phyloP scores from a whole-genome alignment of 2,113 vertebrate species.

The Misgurnus anguillicaudatus region DNA sequence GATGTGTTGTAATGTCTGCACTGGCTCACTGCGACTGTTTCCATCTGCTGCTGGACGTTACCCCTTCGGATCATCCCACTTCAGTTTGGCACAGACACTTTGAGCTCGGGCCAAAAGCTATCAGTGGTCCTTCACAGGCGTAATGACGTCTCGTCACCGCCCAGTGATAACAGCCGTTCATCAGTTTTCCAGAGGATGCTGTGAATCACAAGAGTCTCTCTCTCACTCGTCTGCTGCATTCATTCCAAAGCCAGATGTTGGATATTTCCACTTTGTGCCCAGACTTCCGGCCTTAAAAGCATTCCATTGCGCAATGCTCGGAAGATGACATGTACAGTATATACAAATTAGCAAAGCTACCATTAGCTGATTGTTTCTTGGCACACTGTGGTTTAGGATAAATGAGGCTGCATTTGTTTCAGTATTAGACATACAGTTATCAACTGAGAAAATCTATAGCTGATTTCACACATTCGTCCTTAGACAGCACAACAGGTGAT shows the following conservation, averaged over 20 bases:
- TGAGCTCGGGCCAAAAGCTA: conserved; percentile 20
- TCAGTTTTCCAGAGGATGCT: background rate
- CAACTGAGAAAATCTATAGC: too few relatives aligned
- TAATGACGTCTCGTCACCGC: conserved; percentile 9
- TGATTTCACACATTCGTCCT: too few relatives aligned
- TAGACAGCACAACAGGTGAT: too few relatives aligned
- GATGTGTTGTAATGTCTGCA: conserved; percentile 19
- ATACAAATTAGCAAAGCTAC: too few relatives aligned
- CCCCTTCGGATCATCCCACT: conserved; percentile 5
- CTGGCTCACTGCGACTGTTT: conserved; percentile 6
- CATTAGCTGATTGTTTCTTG: too few relatives aligned
- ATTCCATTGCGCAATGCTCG: background rate
- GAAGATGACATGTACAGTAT: background rate
- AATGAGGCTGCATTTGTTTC: too few relatives aligned
- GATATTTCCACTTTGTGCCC: background rate
- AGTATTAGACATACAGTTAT: too few relatives aligned
- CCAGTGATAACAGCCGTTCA: conserved; percentile 14
- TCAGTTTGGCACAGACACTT: background rate
- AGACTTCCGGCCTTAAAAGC: background rate
- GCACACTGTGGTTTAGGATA: too few relatives aligned
- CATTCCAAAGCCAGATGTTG: background rate
- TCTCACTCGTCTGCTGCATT: background rate
- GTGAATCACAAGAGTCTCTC: background rate
- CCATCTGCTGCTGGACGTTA: conserved; percentile 31
- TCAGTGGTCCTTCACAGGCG: conserved; percentile 9